Evolutionary conservation across 2,888 invertebrate genomes (phyloP).

Genomic region (Apotomis capreana): DNA sequence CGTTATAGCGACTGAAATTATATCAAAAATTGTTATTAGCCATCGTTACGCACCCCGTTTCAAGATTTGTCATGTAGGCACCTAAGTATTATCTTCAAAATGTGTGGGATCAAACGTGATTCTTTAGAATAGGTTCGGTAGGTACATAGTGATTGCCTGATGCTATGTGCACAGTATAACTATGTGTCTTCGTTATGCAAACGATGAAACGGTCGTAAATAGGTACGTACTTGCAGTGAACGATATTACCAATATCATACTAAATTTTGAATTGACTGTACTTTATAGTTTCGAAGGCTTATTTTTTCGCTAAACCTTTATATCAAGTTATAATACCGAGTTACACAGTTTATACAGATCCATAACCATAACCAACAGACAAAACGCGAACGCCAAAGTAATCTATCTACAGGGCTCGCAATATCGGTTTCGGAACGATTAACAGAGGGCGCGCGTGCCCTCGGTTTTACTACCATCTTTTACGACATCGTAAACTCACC

Average conservation of each 20-base stretch:
- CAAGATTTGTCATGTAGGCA: too few relatives aligned
- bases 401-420: conserved; percentile 81
- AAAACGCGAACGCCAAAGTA: conserved; percentile 62
- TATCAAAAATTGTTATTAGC: too few relatives aligned
- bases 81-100: too few relatives aligned
- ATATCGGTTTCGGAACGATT: conserved; percentile 83
- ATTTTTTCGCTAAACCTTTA: not conserved
- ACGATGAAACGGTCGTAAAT: too few relatives aligned
- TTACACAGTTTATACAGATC: conserved; percentile 54
- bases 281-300: not conserved
- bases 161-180: too few relatives aligned
- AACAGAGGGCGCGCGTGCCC: conserved; percentile 83
- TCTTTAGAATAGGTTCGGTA: too few relatives aligned
- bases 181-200: too few relatives aligned
- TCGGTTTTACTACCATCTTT: conserved; percentile 81
- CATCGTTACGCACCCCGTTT: too few relatives aligned
- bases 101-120: too few relatives aligned
- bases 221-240: too few relatives aligned
- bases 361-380: conserved; percentile 79
- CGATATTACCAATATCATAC: not conserved
- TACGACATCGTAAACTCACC: conserved; percentile 80
- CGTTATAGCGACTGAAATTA: too few relatives aligned
- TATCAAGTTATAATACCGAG: not conserved
- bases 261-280: not conserved
- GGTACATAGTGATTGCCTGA: too few relatives aligned